A percentile compares a stretch with the other conserved stretches of the same genome.
Conservation (phyloP, 1,140 invertebrate genomes). For the Hypothenemus hampei region DNA sequence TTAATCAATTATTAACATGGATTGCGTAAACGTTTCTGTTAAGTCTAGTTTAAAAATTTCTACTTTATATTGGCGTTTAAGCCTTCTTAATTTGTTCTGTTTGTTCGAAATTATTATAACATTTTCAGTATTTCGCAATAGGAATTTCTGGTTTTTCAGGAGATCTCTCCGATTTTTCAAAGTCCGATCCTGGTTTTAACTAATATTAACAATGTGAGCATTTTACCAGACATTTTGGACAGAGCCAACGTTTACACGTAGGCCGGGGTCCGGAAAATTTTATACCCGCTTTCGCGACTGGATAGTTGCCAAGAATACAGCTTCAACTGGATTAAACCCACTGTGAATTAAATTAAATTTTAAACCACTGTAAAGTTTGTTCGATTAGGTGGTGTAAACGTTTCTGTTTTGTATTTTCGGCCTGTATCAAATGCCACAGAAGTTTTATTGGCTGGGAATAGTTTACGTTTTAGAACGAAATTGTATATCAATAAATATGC, state of each 20-base stretch:
- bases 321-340: conserved; percentile 26
- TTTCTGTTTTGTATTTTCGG: conserved; percentile 19
- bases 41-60: too few species aligned
- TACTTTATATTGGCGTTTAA: too few species aligned
- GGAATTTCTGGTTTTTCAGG: too few species aligned
- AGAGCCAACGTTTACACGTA: conserved; percentile 27
- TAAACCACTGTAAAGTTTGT: conserved; percentile 36
- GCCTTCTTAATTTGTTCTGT: too few species aligned
- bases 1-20: too few species aligned
- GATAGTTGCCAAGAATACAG: conserved; percentile 21
- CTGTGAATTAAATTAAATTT: conserved; percentile 29
- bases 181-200: conserved; percentile 11
- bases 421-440: conserved; percentile 7
- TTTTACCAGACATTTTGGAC: conserved; percentile 27
- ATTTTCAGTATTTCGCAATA: too few species aligned
- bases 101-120: too few species aligned
- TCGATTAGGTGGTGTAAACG: conserved; percentile 20
- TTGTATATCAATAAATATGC: too few species aligned
- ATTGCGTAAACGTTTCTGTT: too few species aligned
- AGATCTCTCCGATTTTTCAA: too few species aligned
- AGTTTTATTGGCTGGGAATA: conserved; percentile 5
- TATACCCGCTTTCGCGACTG: conserved; percentile 36
- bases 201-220: conserved; percentile 31
- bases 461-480: too few species aligned
- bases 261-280: conserved; percentile 27